Conservation (phyloP, 2,113 vertebrate species). For the Notarius quadriscutis region DNA sequence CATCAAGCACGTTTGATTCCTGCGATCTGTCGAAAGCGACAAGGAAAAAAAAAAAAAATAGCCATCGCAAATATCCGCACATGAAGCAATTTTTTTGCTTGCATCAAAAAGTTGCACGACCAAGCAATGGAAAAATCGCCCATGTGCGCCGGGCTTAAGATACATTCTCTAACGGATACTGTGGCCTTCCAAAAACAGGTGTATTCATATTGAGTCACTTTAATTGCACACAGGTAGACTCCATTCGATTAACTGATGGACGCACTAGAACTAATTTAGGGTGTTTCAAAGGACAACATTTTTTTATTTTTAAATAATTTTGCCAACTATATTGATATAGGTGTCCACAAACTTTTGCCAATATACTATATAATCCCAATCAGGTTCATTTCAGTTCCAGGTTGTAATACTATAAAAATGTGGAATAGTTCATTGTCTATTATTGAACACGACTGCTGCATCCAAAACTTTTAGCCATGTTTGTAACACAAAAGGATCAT, state of each 20-base stretch:
- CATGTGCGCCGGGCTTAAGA: too few species aligned
- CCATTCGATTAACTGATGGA: neutral
- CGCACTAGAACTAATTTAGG: neutral
- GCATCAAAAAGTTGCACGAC: too few species aligned
- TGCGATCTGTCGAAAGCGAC: too few species aligned
- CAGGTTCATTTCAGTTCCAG: neutral
- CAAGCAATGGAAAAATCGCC: too few species aligned
- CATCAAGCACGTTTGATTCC: too few species aligned
- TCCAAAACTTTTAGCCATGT: neutral
- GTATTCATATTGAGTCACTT: neutral
- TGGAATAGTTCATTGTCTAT: neutral
- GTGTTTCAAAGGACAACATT: neutral
- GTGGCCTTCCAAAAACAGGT: neutral
- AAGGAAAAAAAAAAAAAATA: too few species aligned
- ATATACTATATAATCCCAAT: neutral
- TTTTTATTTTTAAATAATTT: too few species aligned
- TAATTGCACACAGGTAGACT: neutral
- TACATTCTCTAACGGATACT: neutral
- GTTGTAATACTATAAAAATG: neutral
- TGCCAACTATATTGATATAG: neutral
- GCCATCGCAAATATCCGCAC: too few species aligned
- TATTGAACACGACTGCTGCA: neutral
- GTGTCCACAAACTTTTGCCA: neutral
- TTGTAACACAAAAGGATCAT: neutral
- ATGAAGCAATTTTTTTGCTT: too few species aligned